These are phyloP conservation scores for Cynaeus angustus DNA, from an alignment of 2,888 invertebrate species.

Conservation along the genomic window DNA sequence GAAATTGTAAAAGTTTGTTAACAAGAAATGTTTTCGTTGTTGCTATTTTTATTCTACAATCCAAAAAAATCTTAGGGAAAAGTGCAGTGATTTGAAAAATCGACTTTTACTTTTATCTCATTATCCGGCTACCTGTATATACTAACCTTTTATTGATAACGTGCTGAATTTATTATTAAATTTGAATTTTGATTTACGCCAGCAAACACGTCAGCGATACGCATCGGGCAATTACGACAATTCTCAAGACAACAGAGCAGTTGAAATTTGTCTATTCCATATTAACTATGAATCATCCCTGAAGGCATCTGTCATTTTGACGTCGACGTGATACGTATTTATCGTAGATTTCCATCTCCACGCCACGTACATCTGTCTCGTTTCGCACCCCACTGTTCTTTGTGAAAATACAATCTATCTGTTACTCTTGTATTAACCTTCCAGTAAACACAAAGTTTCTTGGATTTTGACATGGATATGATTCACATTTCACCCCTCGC, in stretches of 20 bases:
- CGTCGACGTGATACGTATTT: slow-evolving; percentile 56
- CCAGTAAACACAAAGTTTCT: slow-evolving; percentile 34
- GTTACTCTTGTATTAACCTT: slow-evolving; percentile 39
- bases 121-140: too few relatives aligned
- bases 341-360: slow-evolving; percentile 55
- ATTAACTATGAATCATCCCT: slow-evolving; percentile 57
- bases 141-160: too few relatives aligned
- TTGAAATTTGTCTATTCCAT: slow-evolving; percentile 53
- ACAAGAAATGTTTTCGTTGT: too few relatives aligned
- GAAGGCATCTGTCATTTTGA: slow-evolving; percentile 57
- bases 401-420: slow-evolving; percentile 41
- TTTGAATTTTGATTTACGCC: background rate
- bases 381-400: slow-evolving; percentile 14
- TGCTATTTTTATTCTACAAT: too few relatives aligned
- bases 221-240: slow-evolving; percentile 34
- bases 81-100: too few relatives aligned
- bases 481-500: slow-evolving; percentile 39
- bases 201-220: slow-evolving; percentile 3
- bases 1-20: too few relatives aligned
- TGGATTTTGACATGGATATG: slow-evolving; percentile 42
- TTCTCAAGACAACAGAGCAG: slow-evolving; percentile 30
- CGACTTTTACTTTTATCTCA: too few relatives aligned
- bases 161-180: too few relatives aligned
- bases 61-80: too few relatives aligned
- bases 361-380: slow-evolving; percentile 51